A percentile compares a stretch with the other conserved stretches of the same genome.
Conservation (phyloP, 2,797 vertebrate species). For the Morelia viridis region DNA sequence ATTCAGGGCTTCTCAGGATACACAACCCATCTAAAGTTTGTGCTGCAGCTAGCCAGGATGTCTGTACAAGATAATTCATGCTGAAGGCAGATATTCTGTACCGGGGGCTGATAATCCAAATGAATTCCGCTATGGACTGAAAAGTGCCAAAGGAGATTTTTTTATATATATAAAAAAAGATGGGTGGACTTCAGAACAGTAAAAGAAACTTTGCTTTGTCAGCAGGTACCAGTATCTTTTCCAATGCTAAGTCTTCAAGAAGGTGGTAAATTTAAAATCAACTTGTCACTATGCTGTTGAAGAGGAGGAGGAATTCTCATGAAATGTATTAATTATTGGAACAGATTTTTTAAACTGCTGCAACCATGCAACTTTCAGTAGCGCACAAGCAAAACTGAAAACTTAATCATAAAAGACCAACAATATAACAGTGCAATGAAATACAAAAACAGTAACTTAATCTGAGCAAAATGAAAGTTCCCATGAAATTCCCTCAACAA, state of each 20-base stretch:
- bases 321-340: background rate
- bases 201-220: conserved; percentile 40
- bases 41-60: conserved; percentile 78
- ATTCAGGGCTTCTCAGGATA: conserved; percentile 66
- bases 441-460: background rate
- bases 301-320: background rate
- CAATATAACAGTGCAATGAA: background rate
- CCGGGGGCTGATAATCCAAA: conserved; percentile 69
- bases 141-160: conserved; percentile 62
- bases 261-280: conserved; percentile 10
- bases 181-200: conserved; percentile 24
- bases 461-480: background rate
- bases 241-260: conserved; percentile 32
- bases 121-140: conserved; percentile 71
- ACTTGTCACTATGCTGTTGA: background rate
- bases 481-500: background rate
- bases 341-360: background rate
- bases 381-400: background rate
- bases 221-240: conserved; percentile 38
- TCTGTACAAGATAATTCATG: conserved; percentile 80
- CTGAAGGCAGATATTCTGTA: conserved; percentile 71
- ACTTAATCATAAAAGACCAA: background rate
- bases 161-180: conserved; percentile 61
- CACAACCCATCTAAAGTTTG: conserved; percentile 71
- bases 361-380: background rate